Conservation (phyloP, 92 coral and sea anemone genomes). For the Phenganax marumi region DNA sequence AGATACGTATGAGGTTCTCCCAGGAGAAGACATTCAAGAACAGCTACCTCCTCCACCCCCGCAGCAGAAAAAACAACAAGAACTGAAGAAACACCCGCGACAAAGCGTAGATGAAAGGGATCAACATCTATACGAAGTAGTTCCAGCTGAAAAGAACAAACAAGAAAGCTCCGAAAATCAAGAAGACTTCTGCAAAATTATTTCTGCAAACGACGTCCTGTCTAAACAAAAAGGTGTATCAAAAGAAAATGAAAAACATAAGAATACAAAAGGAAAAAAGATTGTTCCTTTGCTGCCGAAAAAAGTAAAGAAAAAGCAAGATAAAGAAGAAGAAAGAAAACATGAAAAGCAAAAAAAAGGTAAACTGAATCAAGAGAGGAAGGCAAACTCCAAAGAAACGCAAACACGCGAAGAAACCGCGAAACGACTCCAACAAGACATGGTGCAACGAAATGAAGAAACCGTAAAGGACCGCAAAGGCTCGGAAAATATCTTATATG, state of each 20-base stretch:
- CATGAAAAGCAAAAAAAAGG: neutral
- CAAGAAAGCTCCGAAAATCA: neutral
- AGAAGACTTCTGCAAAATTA: neutral
- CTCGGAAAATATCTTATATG: constrained; percentile 4
- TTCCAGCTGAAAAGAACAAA: constrained; percentile 1
- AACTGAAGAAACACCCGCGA: neutral
- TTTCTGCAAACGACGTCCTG: neutral
- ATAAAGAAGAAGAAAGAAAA: neutral
- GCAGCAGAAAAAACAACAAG: constrained; percentile 2
- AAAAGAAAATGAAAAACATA: neutral
- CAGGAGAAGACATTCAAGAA: neutral
- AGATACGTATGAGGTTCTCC: neutral
- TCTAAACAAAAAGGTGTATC: neutral
- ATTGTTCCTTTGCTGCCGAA: neutral
- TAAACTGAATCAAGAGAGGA: neutral
- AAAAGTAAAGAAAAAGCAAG: neutral
- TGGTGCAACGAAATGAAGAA: neutral
- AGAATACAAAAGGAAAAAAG: neutral
- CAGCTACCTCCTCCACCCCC: neutral
- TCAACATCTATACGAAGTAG: neutral
- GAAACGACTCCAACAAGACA: neutral
- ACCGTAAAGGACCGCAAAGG: constrained; percentile 23
- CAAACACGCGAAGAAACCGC: neutral
- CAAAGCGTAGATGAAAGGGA: neutral
- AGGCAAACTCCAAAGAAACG: neutral